These are phyloP conservation scores for Montifringilla adamsi DNA, from an alignment of 2,113 vertebrate genomes.

Conservation along the genomic window DNA sequence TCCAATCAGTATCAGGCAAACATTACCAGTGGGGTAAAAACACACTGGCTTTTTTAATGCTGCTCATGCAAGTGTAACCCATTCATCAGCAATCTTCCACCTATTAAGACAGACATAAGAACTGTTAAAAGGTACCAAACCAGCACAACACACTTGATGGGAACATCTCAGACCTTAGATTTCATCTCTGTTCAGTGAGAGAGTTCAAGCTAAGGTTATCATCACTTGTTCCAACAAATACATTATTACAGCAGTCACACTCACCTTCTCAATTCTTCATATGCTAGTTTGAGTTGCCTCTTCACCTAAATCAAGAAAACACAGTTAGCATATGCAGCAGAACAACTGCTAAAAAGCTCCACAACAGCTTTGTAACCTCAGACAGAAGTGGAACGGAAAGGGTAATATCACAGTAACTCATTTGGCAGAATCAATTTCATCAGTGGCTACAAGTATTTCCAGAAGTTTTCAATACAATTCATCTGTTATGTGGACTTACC, in stretches of 20 bases:
- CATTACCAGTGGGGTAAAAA: neutral
- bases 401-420: conserved; percentile 63
- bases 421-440: conserved; percentile 75
- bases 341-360: neutral
- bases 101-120: neutral
- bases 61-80: neutral
- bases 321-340: neutral
- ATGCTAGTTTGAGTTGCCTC: neutral
- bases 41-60: neutral
- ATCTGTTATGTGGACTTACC: neutral
- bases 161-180: conserved; percentile 74
- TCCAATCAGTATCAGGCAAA: neutral
- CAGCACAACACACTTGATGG: neutral
- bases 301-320: neutral
- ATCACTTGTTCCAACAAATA: conserved; percentile 65
- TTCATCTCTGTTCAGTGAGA: conserved; percentile 81
- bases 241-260: neutral
- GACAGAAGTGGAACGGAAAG: conserved; percentile 56
- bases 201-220: conserved; percentile 78
- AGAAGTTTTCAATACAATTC: neutral
- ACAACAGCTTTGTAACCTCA: conserved; percentile 54
- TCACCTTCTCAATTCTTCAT: neutral
- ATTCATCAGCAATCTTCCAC: neutral
- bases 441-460: conserved; percentile 51
- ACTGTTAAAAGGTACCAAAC: neutral